These are phyloP conservation scores for Hipparchia sbordonii DNA, from an alignment of 2,888 invertebrate species.

Conservation along the genomic window DNA sequence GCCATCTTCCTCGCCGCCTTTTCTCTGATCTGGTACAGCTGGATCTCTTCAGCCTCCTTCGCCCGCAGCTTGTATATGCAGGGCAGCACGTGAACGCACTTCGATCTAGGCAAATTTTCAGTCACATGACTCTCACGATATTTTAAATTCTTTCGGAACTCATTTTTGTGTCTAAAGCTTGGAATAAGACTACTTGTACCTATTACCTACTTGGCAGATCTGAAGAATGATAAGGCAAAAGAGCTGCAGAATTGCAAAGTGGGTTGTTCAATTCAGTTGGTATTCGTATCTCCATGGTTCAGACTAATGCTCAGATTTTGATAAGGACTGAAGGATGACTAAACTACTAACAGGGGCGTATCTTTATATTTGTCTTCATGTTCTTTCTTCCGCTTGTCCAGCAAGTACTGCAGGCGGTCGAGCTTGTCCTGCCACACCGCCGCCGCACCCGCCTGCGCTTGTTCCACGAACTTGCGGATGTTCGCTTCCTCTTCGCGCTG, in stretches of 20 bases:
- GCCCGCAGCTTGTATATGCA: slow-evolving; percentile 70
- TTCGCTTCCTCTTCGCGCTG: slow-evolving; percentile 77
- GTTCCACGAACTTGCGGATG: slow-evolving; percentile 79
- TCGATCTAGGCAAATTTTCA: slow-evolving; percentile 58
- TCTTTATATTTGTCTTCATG: slow-evolving; percentile 75
- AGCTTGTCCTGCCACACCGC: slow-evolving; percentile 77
- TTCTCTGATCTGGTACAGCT: slow-evolving; percentile 84
- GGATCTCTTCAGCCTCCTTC: slow-evolving; percentile 78
- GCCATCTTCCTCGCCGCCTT: slow-evolving; percentile 77
- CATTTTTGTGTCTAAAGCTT: too few relatives aligned
- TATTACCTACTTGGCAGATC: too few relatives aligned
- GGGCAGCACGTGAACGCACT: slow-evolving; percentile 66
- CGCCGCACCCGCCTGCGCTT: slow-evolving; percentile 77
- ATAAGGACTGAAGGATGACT: neutral
- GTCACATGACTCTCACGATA: neutral
- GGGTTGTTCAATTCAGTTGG: too few relatives aligned
- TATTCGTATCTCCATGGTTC: too few relatives aligned
- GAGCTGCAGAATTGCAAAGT: too few relatives aligned
- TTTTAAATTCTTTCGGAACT: too few relatives aligned
- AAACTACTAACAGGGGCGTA: slow-evolving; percentile 63
- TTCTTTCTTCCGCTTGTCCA: slow-evolving; percentile 77
- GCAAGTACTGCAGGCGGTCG: slow-evolving; percentile 66
- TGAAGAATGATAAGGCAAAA: too few relatives aligned
- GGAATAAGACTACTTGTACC: too few relatives aligned
- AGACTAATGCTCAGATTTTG: too few relatives aligned